Percentiles rank a stretch among this genome's conserved stretches.
phyloP scores from a whole-genome alignment of 2,888 invertebrate species.

The Enchytraeus crypticus region DNA sequence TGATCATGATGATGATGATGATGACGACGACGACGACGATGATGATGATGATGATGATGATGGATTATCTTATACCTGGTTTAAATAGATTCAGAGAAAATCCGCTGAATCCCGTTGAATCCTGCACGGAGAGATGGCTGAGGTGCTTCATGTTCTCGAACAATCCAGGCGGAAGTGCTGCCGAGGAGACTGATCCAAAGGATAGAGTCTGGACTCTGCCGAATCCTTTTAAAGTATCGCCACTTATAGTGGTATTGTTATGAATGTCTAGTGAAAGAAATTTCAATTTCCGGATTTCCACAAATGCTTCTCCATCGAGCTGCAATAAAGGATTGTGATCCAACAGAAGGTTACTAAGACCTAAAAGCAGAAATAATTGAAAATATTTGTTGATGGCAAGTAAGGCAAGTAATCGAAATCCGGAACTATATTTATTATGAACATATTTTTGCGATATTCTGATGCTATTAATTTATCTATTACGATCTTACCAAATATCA shows the following conservation, averaged over 20 bases:
- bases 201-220: constrained; percentile 9
- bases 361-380: too few relatives aligned
- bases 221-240: constrained; percentile 8
- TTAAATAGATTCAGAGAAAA: constrained; percentile 3
- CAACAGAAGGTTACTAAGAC: constrained; percentile 13
- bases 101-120: constrained; percentile 9
- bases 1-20: too few relatives aligned
- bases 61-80: neutral
- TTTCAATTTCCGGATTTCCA: constrained; percentile 3
- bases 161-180: constrained; percentile 6
- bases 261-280: constrained; percentile 15
- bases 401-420: too few relatives aligned
- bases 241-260: constrained; percentile 5
- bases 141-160: constrained; percentile 6
- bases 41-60: too few relatives aligned
- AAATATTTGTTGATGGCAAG: too few relatives aligned
- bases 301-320: constrained; percentile 9
- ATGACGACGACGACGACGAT: too few relatives aligned
- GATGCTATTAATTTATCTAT: too few relatives aligned
- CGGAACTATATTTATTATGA: too few relatives aligned
- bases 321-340: constrained; percentile 13
- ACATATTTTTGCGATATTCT: too few relatives aligned
- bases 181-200: constrained; percentile 7
- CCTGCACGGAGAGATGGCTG: constrained; percentile 11
- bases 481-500: too few relatives aligned